Base-by-base conservation (phyloP, 2,888 invertebrate species). In the Apomyelois bistriatella region DNA sequence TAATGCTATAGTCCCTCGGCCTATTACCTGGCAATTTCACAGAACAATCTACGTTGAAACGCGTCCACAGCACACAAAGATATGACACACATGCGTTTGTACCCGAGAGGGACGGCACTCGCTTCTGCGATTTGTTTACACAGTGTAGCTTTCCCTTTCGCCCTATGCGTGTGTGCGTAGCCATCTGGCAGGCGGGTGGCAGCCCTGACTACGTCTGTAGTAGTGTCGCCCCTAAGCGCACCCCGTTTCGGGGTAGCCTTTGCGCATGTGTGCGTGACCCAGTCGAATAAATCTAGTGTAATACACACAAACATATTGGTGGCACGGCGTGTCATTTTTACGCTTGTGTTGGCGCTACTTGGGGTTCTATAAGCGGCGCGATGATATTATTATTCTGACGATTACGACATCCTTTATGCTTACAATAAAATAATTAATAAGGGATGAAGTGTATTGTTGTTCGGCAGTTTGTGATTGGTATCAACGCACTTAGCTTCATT, bases 351-450 rank as follows among this genome's bases (percentile, higher is more conserved):
- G 82, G 71, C 82, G 83, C 82, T 86, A 85, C 85, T 86, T 81
- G 82, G 87, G 88, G 86, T 87, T 86, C 87, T 89, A 85, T 87
- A 87, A 82, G 80, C 79, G 82, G 76, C 76, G 83, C 83, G 86
- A 82, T 86, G 88, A 87, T 89, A 90, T 90, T 89, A 90, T 90
- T 89, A 90, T 89, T 89, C 86, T 84, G 85, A 83, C 84, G 85
- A 90, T 89, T 89, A 89, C 86, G 85, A 81, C 87, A 85, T 89
- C 90, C 83, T 89, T 89, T 89, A 89, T 86, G 87, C 85, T 80
- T 82, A 86, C 89, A 88, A 90, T 90, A 89, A 90, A 90, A 89
- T 88, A 90, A 90, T 90, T 90, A 90, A 89, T 90, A 90, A 90
- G 88, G 89, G 90, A 87, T 88, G 86, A 80, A 85, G 83, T 79